Evolutionary conservation across 2,797 vertebrate species (phyloP).

Genomic region (Masticophis lateralis): DNA sequence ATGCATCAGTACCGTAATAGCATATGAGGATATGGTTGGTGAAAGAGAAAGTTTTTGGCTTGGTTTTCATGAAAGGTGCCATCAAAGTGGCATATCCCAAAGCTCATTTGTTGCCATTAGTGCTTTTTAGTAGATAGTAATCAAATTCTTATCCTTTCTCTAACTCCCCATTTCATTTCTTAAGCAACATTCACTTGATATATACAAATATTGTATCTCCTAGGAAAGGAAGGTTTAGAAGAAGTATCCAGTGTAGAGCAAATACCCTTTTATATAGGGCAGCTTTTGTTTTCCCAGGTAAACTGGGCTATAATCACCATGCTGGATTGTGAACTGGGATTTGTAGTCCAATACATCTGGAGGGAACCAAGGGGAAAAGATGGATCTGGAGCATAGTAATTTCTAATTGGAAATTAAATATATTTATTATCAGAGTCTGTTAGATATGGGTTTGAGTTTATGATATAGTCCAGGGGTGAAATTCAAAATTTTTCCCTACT

Average conservation of each 20-base stretch:
- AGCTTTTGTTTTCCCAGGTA: not conserved
- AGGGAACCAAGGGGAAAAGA: not conserved
- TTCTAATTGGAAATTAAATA: not conserved
- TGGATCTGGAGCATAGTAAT: not conserved
- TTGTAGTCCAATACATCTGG: not conserved
- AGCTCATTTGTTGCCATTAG: not conserved
- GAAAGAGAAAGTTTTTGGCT: not conserved
- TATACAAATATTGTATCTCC: not conserved
- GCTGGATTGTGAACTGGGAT: too few relatives aligned
- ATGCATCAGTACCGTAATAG: not conserved
- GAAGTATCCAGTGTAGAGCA: not conserved
- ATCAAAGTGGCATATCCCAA: not conserved
- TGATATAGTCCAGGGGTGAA: too few relatives aligned
- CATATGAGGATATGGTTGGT: not conserved
- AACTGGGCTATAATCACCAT: not conserved
- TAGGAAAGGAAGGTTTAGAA: not conserved
- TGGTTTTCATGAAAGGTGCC: not conserved
- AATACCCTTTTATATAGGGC: not conserved
- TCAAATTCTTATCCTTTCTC: not conserved
- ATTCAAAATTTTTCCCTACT: too few relatives aligned
- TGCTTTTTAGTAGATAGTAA: not conserved
- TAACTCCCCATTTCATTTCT: not conserved
- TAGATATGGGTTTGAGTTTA: not conserved
- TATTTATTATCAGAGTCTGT: not conserved
- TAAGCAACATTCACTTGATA: not conserved